Base-by-base conservation (phyloP, 2,888 invertebrate species). In the Therioaphis trifolii region DNA sequence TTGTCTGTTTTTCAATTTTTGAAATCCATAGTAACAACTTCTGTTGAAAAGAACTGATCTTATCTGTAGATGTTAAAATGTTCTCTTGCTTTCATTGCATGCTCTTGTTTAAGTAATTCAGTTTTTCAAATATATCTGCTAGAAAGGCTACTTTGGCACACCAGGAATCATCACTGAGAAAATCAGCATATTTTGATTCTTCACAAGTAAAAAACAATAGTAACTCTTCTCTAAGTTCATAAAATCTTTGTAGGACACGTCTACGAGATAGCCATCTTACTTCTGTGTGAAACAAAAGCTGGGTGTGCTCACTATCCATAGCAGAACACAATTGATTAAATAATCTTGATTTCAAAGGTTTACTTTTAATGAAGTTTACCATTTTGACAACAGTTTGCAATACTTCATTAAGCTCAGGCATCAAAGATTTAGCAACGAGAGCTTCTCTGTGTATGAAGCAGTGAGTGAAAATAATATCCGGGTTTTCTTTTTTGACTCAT, bases 241-340 rank as follows among this genome's bases (percentile, higher is more conserved):
- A 72, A 49, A 80, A 55, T 55, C 80, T 75, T 84, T 79, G 78
- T 71, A 86, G 84, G 84, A 78, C 63, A 72, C 85, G 85, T 49
- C 85, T 85, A 40, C 85, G 71, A 84, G 85, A 86, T 84, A 86
- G 80, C 84, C 86, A 86, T 85, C 86, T 85, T 80, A 85, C 76
- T 68, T 85, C 85, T 49, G 84, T 85, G 71, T 85, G 85, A 80
- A 78, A 85, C 69, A 86, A 84, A 76, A 86, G 76, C 69, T 84
- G 84, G 85, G 75, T 78, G 78, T 86, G 74, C 77, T 77, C 85
- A 74, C 80, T 74, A 43, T 84, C 80, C 76, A 86, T 86, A 80
- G 85, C 84, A 84, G 85, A 84, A 76, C 85, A 85, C 61, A 85
- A 69, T 27, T 55, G 9, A 18, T 77, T 63, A 74, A 86, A 86